Percentiles rank a stretch among this genome's conserved stretches.
Conservation (phyloP, 2,797 vertebrate genomes). For the Chloroceryle inda region DNA sequence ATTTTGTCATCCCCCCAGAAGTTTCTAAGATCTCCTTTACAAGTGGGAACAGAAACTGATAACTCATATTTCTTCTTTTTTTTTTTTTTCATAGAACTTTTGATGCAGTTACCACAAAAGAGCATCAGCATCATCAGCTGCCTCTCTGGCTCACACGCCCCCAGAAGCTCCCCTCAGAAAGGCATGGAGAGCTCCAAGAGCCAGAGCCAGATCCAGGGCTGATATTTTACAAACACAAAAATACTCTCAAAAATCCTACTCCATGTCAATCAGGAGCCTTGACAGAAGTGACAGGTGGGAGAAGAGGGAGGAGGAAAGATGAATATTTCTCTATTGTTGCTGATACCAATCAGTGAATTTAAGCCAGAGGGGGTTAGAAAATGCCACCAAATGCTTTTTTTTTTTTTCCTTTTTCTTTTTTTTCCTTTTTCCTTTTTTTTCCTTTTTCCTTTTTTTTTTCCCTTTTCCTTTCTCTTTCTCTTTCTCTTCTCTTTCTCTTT, state of each 20-base stretch:
- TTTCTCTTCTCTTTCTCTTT: rapidly evolving
- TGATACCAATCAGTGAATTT: not conserved
- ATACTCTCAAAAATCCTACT: conserved; percentile 40
- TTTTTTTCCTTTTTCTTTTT: rapidly evolving
- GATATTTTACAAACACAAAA: conserved; percentile 36
- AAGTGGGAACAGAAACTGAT: not conserved
- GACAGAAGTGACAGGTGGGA: not conserved
- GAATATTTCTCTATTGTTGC: not conserved
- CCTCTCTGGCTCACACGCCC: not conserved
- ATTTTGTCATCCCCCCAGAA: not conserved
- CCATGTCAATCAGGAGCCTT: not conserved
- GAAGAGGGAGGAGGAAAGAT: not conserved
- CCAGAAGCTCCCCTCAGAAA: not conserved
- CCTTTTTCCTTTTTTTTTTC: rapidly evolving
- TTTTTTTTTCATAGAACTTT: not conserved
- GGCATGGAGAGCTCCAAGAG: not conserved
- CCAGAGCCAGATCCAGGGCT: not conserved
- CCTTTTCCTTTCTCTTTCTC: rapidly evolving
- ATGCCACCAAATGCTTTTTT: not conserved
- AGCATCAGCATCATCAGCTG: not conserved
- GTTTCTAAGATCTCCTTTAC: not conserved
- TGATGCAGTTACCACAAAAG: not conserved
- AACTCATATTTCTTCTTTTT: not conserved
- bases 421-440: rapidly evolving
- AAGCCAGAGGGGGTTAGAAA: not conserved